Evolutionary conservation across 2,797 vertebrate genomes (phyloP).

Genomic region (Thunnus albacares): DNA sequence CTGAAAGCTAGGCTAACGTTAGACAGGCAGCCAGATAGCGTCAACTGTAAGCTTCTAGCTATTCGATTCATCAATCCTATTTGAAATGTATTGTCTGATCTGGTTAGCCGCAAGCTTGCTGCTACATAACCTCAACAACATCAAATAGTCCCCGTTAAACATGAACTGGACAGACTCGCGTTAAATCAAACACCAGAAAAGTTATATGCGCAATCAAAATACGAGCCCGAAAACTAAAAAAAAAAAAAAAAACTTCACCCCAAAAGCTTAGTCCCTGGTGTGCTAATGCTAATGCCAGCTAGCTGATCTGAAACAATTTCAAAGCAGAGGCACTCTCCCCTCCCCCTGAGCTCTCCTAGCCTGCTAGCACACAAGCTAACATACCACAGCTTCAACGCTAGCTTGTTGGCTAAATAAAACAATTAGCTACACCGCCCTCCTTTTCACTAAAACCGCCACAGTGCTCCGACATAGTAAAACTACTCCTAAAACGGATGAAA

Average conservation of each 20-base stretch:
- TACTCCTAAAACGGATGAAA: constrained; percentile 61
- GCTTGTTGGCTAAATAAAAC: constrained; percentile 80
- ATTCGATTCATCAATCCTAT: constrained; percentile 79
- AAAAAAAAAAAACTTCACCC: constrained; percentile 76
- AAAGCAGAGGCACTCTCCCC: constrained; percentile 87
- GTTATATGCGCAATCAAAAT: constrained; percentile 60
- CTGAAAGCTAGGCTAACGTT: constrained; percentile 74
- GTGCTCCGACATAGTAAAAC: constrained; percentile 66
- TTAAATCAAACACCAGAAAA: constrained; percentile 51
- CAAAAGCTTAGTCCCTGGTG: constrained; percentile 66
- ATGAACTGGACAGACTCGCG: constrained; percentile 24
- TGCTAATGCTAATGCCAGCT: constrained; percentile 78
- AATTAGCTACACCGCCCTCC: constrained; percentile 74
- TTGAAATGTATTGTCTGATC: constrained; percentile 83
- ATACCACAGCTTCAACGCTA: constrained; percentile 83
- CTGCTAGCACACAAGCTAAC: constrained; percentile 83
- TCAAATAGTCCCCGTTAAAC: constrained; percentile 46
- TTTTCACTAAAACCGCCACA: constrained; percentile 61
- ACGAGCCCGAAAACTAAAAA: constrained; percentile 62
- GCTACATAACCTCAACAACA: constrained; percentile 58
- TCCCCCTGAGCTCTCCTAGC: constrained; percentile 87
- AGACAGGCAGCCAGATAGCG: constrained; percentile 72
- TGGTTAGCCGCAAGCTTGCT: constrained; percentile 67
- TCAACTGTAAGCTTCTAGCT: constrained; percentile 75
- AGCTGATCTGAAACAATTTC: constrained; percentile 83